These are phyloP conservation scores for Formicarius rufipectus DNA, from an alignment of 2,113 vertebrate species.

Conservation along the genomic window DNA sequence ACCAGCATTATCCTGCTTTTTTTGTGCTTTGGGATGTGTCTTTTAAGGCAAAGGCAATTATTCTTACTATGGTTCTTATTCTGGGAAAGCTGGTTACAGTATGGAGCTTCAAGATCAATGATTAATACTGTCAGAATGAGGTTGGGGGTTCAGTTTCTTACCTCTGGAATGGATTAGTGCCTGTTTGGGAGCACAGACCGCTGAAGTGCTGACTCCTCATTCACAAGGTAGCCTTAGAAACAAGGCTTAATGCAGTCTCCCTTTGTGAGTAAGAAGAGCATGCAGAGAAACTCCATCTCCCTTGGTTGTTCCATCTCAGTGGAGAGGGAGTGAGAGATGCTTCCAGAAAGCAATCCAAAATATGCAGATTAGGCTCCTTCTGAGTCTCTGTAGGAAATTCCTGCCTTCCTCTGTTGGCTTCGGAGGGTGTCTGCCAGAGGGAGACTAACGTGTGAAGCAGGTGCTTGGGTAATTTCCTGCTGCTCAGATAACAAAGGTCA, in stretches of 20 bases:
- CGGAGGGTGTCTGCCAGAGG: background rate
- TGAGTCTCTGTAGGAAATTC: background rate
- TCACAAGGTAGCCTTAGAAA: background rate
- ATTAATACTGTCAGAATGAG: background rate
- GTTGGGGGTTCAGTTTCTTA: background rate
- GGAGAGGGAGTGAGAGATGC: background rate
- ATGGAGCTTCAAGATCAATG: background rate
- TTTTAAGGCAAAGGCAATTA: background rate
- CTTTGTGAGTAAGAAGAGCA: background rate
- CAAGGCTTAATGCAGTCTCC: background rate
- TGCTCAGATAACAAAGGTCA: background rate
- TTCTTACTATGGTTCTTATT: background rate
- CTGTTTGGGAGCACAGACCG: background rate
- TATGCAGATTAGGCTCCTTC: background rate
- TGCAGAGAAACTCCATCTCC: background rate
- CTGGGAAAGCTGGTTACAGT: background rate
- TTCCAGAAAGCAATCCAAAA: background rate
- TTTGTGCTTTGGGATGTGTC: background rate
- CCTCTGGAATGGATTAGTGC: background rate
- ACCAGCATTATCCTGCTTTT: background rate
- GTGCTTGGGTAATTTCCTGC: background rate
- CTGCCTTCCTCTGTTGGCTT: background rate
- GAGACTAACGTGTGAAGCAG: background rate
- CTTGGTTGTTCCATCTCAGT: background rate
- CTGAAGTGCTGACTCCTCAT: background rate